Evolutionary conservation across 2,888 invertebrate species (phyloP), one percentile per base, ranked within the genome.

Genomic region (Cabera pusaria): DNA sequence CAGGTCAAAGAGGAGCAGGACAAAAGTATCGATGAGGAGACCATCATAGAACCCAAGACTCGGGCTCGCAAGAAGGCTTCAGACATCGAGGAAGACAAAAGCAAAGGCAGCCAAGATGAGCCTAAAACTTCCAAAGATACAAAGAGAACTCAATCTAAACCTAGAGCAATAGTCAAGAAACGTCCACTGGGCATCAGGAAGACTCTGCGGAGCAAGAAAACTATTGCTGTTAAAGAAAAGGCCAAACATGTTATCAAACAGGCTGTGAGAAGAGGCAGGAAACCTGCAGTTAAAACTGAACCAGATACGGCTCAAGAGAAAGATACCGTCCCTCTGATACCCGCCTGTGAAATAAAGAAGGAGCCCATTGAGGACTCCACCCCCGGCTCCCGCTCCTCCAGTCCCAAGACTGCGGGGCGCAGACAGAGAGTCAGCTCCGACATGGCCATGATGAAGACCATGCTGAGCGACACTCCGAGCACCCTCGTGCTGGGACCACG

Each of bases 1-100:
- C 87, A 88, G 64, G 54, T 58, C 39, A 88, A 87, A 64, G 87
- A 87, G 44, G 88, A 87, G 52, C 64, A 70, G 43, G 87, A 87
- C 44, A 85, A 84, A 72, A 75, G 74, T 60, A 69, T 75, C 2
- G 88, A 88, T 77, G 88, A 88, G 36, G 87, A 86, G 33, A 61
- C 70, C 7, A 55, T 80, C 7, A 63, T 78, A 50, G 89, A 88
- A 67, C 88, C 87, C 19, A 89, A 89, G 59, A 89, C 88, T 23
- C 71, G 90, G 52, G 86, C 85, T 57, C 78, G 89, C 31, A 89
- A 89, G 59, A 88, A 87, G 63, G 85, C 85, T 40, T 75, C 84
- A 1, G 85, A 85, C 21, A 66, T 47, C 47, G 86, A 84, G 35
- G 87, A 85, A 40, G 84, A 84, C 8, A 82, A 81, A 47, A 68